Conservation (phyloP, 2,113 vertebrate genomes). For the Oenanthe oenanthe region DNA sequence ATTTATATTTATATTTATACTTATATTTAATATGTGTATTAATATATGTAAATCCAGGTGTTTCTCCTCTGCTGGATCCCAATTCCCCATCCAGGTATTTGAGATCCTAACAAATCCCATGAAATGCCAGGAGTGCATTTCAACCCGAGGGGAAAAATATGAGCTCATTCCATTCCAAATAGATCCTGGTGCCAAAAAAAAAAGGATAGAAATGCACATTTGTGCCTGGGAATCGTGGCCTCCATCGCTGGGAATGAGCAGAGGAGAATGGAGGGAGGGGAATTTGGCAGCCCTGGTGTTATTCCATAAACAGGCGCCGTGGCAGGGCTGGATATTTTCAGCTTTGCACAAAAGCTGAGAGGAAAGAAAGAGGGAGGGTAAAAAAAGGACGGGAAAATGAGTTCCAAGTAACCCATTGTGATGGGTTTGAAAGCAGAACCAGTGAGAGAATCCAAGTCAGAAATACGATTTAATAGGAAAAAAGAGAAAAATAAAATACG, state of each 20-base stretch:
- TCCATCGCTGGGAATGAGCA: background rate
- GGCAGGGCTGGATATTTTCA: background rate
- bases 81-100: background rate
- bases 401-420: background rate
- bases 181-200: background rate
- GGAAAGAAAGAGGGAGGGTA: background rate
- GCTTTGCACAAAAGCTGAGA: background rate
- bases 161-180: background rate
- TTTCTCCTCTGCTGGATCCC: background rate
- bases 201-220: background rate
- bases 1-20: too few relatives aligned
- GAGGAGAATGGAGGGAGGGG: slow-evolving; percentile 2
- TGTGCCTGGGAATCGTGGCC: background rate
- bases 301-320: background rate
- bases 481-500: too few relatives aligned
- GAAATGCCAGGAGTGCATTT: fast-evolving
- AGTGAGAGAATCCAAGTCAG: too few relatives aligned
- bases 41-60: background rate
- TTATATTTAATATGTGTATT: too few relatives aligned
- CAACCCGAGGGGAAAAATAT: background rate
- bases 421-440: too few relatives aligned
- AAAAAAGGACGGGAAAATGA: background rate
- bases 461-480: too few relatives aligned
- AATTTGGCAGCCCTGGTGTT: background rate
- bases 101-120: background rate